Conservation (phyloP, 2,113 vertebrate species). For the Sterna hirundo region DNA sequence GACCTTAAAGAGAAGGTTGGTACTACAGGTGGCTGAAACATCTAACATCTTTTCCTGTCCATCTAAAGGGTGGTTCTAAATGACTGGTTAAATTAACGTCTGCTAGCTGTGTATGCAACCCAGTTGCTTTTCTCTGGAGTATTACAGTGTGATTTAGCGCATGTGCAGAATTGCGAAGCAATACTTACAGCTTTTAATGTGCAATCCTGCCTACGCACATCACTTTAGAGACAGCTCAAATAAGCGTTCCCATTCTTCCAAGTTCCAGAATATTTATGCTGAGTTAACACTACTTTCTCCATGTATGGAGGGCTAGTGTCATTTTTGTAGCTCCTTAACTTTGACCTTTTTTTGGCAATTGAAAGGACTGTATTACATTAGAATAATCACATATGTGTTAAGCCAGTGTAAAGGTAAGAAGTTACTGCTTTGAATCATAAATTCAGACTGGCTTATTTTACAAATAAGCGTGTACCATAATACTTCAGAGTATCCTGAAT, state of each 20-base stretch:
- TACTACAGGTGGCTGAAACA: not conserved
- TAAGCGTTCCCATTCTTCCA: not conserved
- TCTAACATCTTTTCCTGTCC: not conserved
- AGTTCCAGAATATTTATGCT: not conserved
- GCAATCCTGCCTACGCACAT: fast-evolving
- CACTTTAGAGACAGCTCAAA: not conserved
- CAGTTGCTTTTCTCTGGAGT: not conserved
- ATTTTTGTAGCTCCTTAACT: not conserved
- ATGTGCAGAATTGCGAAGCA: not conserved
- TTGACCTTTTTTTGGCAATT: not conserved
- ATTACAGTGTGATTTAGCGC: not conserved
- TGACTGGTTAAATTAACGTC: not conserved
- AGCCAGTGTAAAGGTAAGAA: not conserved
- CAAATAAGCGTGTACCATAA: not conserved
- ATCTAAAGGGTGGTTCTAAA: not conserved
- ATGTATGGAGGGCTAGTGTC: not conserved
- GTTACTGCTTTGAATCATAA: not conserved
- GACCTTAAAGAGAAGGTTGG: conserved; percentile 87
- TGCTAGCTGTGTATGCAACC: not conserved
- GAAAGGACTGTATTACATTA: not conserved
- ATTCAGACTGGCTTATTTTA: not conserved
- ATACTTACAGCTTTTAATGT: not conserved
- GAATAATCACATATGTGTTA: not conserved
- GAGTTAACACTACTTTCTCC: not conserved
- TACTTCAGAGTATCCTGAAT: not conserved